phyloP scores from a whole-genome alignment of 2,113 vertebrate genomes.

The Vimba vimba region DNA sequence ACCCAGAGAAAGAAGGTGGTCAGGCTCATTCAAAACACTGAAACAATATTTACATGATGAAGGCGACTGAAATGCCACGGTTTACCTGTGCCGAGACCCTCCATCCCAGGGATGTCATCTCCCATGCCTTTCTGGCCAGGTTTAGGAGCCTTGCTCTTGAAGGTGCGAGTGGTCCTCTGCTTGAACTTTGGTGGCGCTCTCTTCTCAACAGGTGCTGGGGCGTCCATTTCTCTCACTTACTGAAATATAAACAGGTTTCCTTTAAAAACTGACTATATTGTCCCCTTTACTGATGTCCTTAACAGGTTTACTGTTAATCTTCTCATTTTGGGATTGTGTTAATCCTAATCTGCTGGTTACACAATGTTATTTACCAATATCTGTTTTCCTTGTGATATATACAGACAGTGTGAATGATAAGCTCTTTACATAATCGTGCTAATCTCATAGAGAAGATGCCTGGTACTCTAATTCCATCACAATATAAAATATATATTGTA shows the following conservation, averaged over 20 bases:
- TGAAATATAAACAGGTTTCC: neutral
- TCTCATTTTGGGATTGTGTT: neutral
- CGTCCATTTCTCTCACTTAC: constrained; percentile 29
- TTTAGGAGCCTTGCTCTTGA: constrained; percentile 66
- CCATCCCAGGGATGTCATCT: constrained; percentile 96
- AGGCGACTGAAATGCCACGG: too few relatives aligned
- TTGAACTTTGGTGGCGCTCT: constrained; percentile 74
- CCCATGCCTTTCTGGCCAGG: constrained; percentile 78
- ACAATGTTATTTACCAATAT: neutral
- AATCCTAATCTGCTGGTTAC: constrained; percentile 20
- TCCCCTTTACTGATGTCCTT: neutral
- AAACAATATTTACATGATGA: too few relatives aligned
- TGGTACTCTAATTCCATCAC: too few relatives aligned
- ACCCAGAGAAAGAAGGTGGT: neutral
- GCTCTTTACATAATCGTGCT: constrained; percentile 27
- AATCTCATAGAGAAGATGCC: neutral
- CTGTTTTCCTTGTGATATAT: neutral
- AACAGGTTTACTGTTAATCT: neutral
- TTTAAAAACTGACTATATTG: neutral
- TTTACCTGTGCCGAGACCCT: constrained; percentile 89
- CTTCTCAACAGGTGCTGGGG: constrained; percentile 57
- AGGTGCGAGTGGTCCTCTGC: constrained; percentile 69
- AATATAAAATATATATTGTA: too few relatives aligned
- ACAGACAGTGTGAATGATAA: constrained; percentile 22
- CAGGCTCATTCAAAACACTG: neutral